Conservation (phyloP, 1,140 invertebrate genomes). For the Homalodisca vitripennis region DNA sequence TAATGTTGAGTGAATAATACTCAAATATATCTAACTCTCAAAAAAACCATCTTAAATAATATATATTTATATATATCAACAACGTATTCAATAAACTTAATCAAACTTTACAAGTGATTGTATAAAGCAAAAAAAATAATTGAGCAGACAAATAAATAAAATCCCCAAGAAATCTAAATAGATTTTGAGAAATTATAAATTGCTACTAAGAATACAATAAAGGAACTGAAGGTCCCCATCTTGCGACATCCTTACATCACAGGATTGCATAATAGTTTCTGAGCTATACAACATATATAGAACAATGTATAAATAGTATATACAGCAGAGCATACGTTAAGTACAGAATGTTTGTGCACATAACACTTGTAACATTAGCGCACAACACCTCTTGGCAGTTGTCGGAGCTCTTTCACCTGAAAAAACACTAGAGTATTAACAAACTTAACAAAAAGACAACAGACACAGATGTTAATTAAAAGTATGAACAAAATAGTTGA, state of each 20-base stretch:
- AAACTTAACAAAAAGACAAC: no score
- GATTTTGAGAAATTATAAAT: background rate
- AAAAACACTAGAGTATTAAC: no score
- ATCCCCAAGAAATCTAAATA: no score
- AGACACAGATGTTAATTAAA: no score
- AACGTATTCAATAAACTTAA: no score
- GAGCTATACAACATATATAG: constrained; percentile 17
- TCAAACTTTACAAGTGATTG: no score
- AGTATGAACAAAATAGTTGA: no score
- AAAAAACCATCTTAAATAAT: no score
- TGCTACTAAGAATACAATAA: background rate
- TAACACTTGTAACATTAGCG: background rate
- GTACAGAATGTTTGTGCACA: constrained; percentile 9
- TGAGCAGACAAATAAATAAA: no score
- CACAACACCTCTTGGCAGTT: constrained; percentile 14
- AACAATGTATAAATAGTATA: constrained; percentile 8
- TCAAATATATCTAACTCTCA: no score
- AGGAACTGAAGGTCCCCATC: background rate
- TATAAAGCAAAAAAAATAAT: background rate
- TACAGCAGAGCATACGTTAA: constrained; percentile 1
- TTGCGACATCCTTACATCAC: constrained; percentile 8
- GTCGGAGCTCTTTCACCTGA: constrained; percentile 10
- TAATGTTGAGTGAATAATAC: no score
- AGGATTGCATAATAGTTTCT: constrained; percentile 10
- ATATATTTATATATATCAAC: no score